A percentile compares a stretch with the other conserved stretches of the same genome.
Conservation (phyloP, 2,797 vertebrate species). For the Clamator glandarius region DNA sequence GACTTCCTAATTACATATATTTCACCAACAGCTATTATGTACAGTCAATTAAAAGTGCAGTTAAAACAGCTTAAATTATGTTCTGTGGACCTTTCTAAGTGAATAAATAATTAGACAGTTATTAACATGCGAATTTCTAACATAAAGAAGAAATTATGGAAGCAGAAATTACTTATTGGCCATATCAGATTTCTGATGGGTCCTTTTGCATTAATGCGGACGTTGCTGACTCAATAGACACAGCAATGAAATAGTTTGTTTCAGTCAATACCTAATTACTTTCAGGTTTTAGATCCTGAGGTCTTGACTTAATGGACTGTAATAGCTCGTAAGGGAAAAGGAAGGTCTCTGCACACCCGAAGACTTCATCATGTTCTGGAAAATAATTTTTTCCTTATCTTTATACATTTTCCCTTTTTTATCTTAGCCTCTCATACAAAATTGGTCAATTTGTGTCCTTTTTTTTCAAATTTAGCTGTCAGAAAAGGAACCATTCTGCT, state of each 20-base stretch:
- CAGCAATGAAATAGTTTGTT: background rate
- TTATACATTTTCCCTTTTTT: background rate
- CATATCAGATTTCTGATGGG: background rate
- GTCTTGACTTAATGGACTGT: background rate
- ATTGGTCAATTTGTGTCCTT: fast-evolving
- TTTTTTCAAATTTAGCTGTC: background rate
- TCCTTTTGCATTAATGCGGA: background rate
- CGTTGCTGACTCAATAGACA: background rate
- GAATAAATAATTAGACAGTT: conserved; percentile 63
- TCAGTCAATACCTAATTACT: background rate
- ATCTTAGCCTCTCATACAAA: background rate
- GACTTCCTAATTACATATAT: conserved; percentile 21
- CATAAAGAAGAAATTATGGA: conserved; percentile 2
- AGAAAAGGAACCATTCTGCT: background rate
- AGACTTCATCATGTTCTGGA: background rate
- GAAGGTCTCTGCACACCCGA: background rate
- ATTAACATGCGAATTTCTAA: conserved; percentile 61
- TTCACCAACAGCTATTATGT: conserved; percentile 38
- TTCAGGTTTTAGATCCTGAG: conserved; percentile 1
- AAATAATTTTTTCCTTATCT: background rate
- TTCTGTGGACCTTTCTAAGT: background rate
- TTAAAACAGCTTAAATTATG: conserved; percentile 44
- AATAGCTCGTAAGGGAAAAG: background rate
- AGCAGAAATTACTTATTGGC: conserved; percentile 36
- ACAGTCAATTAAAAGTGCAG: conserved; percentile 44